These are phyloP conservation scores for Hystrix cristata DNA, from an alignment of 2,113 vertebrate genomes.

Conservation along the genomic window DNA sequence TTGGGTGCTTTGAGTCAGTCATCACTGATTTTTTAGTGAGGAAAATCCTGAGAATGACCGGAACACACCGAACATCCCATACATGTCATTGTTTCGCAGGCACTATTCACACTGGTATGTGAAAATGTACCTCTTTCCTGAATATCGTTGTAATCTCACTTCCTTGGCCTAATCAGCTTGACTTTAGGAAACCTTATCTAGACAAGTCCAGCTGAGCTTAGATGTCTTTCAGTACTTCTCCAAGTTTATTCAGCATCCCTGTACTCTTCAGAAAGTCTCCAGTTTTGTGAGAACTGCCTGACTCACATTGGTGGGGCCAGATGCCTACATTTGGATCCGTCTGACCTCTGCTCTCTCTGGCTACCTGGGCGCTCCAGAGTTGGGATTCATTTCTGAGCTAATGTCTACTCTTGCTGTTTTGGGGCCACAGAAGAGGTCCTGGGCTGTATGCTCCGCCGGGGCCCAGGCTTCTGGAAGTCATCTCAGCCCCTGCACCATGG, in stretches of 20 bases:
- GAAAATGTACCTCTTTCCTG: not conserved
- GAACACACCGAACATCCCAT: not conserved
- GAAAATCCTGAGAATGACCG: not conserved
- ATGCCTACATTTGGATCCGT: rapidly evolving
- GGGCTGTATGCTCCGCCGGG: not conserved
- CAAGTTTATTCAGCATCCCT: not conserved
- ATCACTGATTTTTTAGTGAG: not conserved
- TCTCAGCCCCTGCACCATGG: rapidly evolving
- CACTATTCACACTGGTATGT: not conserved
- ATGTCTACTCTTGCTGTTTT: not conserved
- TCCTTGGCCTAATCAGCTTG: not conserved
- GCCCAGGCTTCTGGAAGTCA: not conserved
- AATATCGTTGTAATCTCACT: not conserved
- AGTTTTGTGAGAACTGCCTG: not conserved
- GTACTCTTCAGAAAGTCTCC: not conserved
- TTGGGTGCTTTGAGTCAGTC: not conserved
- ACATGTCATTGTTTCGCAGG: not conserved
- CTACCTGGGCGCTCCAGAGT: not conserved
- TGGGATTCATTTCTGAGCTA: not conserved
- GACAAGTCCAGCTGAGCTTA: not conserved
- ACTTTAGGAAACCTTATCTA: not conserved
- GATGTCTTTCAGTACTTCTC: not conserved
- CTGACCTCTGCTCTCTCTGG: not conserved
- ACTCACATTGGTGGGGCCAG: not conserved
- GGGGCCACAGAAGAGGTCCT: not conserved